These are phyloP conservation scores for Opisthograptis luteolata DNA, from an alignment of 2,888 invertebrate genomes.

Conservation along the genomic window DNA sequence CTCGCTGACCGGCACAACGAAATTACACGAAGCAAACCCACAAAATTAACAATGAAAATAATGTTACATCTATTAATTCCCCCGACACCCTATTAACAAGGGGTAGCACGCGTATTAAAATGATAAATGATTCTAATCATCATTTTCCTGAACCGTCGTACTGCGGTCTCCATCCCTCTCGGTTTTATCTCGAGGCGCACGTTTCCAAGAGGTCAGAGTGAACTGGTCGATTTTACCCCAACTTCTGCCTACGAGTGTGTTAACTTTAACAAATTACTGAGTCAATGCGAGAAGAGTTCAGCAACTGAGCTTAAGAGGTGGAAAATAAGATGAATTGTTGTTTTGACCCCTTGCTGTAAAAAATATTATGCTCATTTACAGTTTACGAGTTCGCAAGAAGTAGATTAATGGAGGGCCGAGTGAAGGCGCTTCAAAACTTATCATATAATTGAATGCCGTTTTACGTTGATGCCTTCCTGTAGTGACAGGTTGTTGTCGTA, in stretches of 20 bases:
- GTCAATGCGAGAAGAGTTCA: constrained; percentile 70
- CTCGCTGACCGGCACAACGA: constrained; percentile 51
- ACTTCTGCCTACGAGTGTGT: constrained; percentile 64
- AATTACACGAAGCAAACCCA: constrained; percentile 62
- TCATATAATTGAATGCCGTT: constrained; percentile 11
- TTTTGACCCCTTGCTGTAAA: constrained; percentile 63
- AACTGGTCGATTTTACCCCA: constrained; percentile 63
- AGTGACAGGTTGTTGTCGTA: too few species aligned
- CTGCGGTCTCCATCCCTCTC: constrained; percentile 16
- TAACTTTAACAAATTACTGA: constrained; percentile 80
- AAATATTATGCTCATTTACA: constrained; percentile 57
- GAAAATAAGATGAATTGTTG: constrained; percentile 71
- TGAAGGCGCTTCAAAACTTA: constrained; percentile 5
- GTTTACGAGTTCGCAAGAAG: constrained; percentile 6
- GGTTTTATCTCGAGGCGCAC: constrained; percentile 15
- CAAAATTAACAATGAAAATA: constrained; percentile 80
- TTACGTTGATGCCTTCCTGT: too few species aligned
- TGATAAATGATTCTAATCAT: constrained; percentile 81
- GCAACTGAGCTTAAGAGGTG: constrained; percentile 57
- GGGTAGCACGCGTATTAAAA: constrained; percentile 79
- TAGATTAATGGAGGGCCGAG: constrained; percentile 8
- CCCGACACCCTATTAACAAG: constrained; percentile 75
- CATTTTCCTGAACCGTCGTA: constrained; percentile 57
- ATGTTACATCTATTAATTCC: constrained; percentile 78
- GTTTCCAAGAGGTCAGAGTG: constrained; percentile 42